Evolutionary conservation across 2,113 vertebrate species (phyloP).

Genomic region (Platichthys flesus): DNA sequence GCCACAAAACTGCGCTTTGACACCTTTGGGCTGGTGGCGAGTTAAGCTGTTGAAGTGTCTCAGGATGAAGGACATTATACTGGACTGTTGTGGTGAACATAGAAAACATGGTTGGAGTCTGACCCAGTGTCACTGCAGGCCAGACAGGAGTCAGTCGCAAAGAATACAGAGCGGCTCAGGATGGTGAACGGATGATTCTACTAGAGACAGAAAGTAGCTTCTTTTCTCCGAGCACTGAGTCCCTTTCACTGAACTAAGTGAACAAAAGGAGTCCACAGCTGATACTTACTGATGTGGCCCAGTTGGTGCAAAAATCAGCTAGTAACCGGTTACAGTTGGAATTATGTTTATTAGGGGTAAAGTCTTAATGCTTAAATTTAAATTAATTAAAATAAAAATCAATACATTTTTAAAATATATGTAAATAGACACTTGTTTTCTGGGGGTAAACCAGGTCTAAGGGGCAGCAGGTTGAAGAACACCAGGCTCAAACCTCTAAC

Average conservation of each 20-base stretch:
- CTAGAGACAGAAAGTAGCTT: constrained; percentile 1
- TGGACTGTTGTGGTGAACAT: too few species aligned
- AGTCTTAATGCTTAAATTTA: background rate
- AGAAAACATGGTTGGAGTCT: background rate
- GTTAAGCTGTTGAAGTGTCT: too few species aligned
- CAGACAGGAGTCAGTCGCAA: constrained; percentile 6
- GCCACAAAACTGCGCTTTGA: too few species aligned
- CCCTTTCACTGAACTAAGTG: background rate
- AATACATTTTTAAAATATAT: background rate
- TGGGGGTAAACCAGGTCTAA: background rate
- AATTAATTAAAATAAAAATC: background rate
- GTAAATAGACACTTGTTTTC: too few species aligned
- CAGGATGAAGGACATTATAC: too few species aligned
- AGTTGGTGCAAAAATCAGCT: background rate
- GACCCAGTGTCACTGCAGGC: background rate
- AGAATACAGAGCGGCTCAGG: background rate
- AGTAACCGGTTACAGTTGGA: background rate
- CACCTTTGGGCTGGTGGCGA: too few species aligned
- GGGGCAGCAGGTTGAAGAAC: background rate
- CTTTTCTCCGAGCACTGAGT: background rate
- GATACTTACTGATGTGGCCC: background rate
- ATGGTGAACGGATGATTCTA: background rate
- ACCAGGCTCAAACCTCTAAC: constrained; percentile 15
- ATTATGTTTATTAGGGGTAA: too few species aligned
- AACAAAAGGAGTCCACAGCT: constrained; percentile 3